phyloP scores from a whole-genome alignment of 2,888 invertebrate genomes.

The Sarcophaga caerulescens region DNA sequence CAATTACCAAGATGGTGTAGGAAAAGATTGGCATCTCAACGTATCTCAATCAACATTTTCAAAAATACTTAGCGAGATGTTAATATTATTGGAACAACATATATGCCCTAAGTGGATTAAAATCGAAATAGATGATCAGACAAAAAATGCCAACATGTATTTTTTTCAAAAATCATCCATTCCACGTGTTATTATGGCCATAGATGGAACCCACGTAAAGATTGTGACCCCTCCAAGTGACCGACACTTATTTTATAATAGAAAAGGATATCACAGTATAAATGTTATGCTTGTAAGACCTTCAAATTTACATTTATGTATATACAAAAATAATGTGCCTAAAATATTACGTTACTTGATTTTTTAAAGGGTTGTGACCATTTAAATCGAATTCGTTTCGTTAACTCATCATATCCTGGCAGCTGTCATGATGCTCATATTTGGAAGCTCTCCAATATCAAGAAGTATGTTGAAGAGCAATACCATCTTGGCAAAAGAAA shows the following conservation, averaged over 20 bases:
- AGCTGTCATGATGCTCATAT: slow-evolving; percentile 7
- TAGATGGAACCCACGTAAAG: slow-evolving; percentile 13
- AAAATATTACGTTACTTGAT: too few relatives aligned
- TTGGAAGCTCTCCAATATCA: not conserved
- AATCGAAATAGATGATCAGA: not conserved
- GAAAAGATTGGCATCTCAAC: slow-evolving; percentile 5
- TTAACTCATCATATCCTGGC: not conserved
- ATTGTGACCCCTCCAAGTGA: not conserved
- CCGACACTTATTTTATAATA: not conserved
- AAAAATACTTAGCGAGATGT: not conserved
- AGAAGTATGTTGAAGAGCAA: not conserved
- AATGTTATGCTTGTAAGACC: slow-evolving; percentile 3
- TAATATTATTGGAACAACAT: not conserved
- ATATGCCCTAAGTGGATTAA: slow-evolving; percentile 3
- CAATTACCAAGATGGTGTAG: not conserved
- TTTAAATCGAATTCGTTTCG: slow-evolving; percentile 1
- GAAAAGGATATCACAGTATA: not conserved
- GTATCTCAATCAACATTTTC: slow-evolving; percentile 12
- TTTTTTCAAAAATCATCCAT: not conserved
- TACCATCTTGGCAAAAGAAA: not conserved
- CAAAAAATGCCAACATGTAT: not conserved
- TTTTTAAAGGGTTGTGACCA: slow-evolving; percentile 12
- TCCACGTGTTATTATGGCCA: not conserved
- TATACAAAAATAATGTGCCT: not conserved
- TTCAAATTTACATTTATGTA: not conserved